Evolutionary conservation across 2,888 invertebrate genomes (phyloP), one percentile per base, ranked within the genome.

Genomic region (Caenorhabditis sp.): DNA sequence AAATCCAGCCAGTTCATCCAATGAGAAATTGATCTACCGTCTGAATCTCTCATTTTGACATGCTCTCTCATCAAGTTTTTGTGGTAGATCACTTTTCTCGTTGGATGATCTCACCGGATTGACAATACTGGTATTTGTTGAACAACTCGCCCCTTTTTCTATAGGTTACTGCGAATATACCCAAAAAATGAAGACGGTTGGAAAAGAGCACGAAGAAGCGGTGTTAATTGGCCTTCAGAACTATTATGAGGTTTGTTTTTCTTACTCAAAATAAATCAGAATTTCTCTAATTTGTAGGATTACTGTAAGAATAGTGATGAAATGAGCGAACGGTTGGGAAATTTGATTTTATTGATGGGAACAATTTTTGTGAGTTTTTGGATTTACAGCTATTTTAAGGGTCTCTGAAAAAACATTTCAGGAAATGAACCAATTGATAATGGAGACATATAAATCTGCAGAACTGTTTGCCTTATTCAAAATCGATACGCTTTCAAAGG

Each of bases 91-190:
- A n/a, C n/a, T n/a, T n/a, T n/a, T n/a, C n/a, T n/a, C n/a, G n/a
- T n/a, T n/a, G n/a, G n/a, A n/a, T n/a, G n/a, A n/a, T n/a, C n/a
- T n/a, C n/a, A n/a, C n/a, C n/a, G n/a, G n/a, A n/a, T n/a, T n/a
- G n/a, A n/a, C n/a, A n/a, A n/a, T n/a, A n/a, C n/a, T n/a, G n/a
- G n/a, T n/a, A n/a, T n/a, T n/a, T n/a, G n/a, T n/a, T n/a, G n/a
- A n/a, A n/a, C n/a, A n/a, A n/a, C n/a, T 50, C 64, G 14, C 26
- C 31, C 10, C 21, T n/a, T n/a, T 51, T 27, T 57, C 66, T 78
- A 37, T 60, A 78, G 77, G 76, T 1, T 79, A 79, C 59, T 72
- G 71, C 27, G 79, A 79, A 50, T 79, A 63, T 53, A 68, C 79
- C 10, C 65, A 64, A 23, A 66, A 69, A 10, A 71, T 79, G 60